Evolutionary conservation across 2,888 invertebrate genomes (phyloP).

Genomic region (Callyntrura guangdongensis): DNA sequence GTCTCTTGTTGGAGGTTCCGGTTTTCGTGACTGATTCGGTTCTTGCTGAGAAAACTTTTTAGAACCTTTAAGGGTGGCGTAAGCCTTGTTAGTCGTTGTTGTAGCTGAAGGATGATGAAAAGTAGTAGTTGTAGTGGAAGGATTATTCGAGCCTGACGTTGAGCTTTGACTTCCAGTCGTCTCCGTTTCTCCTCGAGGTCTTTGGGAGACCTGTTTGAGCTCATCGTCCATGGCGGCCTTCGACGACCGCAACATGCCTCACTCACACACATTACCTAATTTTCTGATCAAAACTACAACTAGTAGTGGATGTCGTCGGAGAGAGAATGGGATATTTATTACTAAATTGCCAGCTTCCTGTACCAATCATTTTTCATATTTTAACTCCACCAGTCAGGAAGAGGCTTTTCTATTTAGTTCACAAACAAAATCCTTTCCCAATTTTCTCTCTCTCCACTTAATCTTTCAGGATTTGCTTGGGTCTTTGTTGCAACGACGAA

Average conservation of each 20-base stretch:
- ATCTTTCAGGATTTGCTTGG: not conserved
- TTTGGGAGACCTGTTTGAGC: slow-evolving; percentile 78
- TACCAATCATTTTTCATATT: slow-evolving; percentile 77
- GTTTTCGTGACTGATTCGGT: slow-evolving; percentile 61
- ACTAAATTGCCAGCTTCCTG: slow-evolving; percentile 64
- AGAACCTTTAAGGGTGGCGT: slow-evolving; percentile 77
- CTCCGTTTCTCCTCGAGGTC: slow-evolving; percentile 67
- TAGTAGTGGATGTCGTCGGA: slow-evolving; percentile 47
- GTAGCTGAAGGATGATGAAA: slow-evolving; percentile 59
- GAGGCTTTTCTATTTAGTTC: not conserved
- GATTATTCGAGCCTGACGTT: slow-evolving; percentile 78
- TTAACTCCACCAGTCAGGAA: slow-evolving; percentile 48
- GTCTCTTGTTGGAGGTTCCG: slow-evolving; percentile 75
- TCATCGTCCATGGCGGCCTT: slow-evolving; percentile 84
- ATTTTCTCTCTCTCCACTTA: slow-evolving; percentile 9
- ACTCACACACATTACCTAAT: slow-evolving; percentile 84
- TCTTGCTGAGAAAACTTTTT: slow-evolving; percentile 76
- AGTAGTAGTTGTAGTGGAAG: slow-evolving; percentile 74
- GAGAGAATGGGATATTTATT: slow-evolving; percentile 54
- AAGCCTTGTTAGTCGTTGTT: slow-evolving; percentile 68
- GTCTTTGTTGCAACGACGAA: slow-evolving; percentile 16
- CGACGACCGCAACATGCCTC: slow-evolving; percentile 85
- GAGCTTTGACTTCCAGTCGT: slow-evolving; percentile 75
- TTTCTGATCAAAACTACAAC: slow-evolving; percentile 77
- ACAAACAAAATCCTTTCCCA: slow-evolving; percentile 38